Evolutionary conservation across 2,888 invertebrate genomes (phyloP).

Genomic region (Meghimatium bilineatum): DNA sequence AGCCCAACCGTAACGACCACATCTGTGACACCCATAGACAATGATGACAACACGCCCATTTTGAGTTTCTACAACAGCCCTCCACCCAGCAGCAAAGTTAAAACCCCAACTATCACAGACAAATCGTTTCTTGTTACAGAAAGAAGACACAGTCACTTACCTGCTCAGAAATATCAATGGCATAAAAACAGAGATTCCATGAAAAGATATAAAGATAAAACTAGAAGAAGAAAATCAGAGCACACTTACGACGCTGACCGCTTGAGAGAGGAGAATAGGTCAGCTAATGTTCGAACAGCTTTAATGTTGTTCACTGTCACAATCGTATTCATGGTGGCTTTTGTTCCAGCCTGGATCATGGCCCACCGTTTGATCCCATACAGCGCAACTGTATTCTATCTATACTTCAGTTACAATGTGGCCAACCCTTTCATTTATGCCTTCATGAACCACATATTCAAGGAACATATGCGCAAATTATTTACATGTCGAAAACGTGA

Average conservation of each 20-base stretch:
- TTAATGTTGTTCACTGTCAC: conserved; percentile 76
- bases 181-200: conserved; percentile 45
- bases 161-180: conserved; percentile 40
- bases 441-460: conserved; percentile 75
- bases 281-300: conserved; percentile 75
- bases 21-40: conserved; percentile 14
- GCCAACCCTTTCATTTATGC: conserved; percentile 77
- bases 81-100: conserved; percentile 29
- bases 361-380: conserved; percentile 65
- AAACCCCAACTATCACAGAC: conserved; percentile 10
- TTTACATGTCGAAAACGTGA: conserved; percentile 47
- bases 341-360: conserved; percentile 76
- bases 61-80: conserved; percentile 31
- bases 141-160: conserved; percentile 24
- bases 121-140: neutral
- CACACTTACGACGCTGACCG: conserved; percentile 50
- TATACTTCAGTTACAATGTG: conserved; percentile 76
- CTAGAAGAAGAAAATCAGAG: conserved; percentile 5
- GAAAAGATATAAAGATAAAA: conserved; percentile 45
- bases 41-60: conserved; percentile 35
- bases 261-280: conserved; percentile 61
- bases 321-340: conserved; percentile 75
- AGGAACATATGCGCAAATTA: conserved; percentile 64
- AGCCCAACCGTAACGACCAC: neutral
- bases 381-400: conserved; percentile 72